These are phyloP conservation scores for Thamnophis elegans DNA, from an alignment of 2,797 vertebrate genomes.

Conservation along the genomic window DNA sequence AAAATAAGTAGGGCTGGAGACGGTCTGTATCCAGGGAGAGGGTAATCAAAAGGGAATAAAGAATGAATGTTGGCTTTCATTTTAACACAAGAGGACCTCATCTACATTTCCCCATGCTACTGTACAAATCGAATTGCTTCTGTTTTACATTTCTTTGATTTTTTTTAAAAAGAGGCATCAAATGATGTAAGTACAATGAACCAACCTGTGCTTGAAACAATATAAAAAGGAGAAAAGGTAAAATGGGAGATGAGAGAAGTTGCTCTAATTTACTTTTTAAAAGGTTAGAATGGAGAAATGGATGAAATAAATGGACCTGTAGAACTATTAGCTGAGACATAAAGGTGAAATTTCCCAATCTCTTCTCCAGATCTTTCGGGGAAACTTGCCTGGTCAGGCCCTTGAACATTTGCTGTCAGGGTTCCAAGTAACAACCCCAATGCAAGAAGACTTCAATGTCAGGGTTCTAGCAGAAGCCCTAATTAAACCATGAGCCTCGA, in stretches of 20 bases:
- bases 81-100: neutral
- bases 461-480: no score
- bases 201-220: neutral
- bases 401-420: neutral
- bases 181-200: neutral
- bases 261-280: neutral
- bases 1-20: neutral
- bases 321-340: neutral
- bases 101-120: neutral
- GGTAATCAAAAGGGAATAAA: neutral
- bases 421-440: no score
- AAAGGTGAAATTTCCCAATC: no score
- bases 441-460: no score
- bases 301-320: neutral
- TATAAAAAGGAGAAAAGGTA: neutral
- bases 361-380: neutral
- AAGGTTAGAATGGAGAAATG: neutral
- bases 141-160: neutral
- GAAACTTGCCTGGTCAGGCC: neutral
- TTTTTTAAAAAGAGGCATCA: neutral
- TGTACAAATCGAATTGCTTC: neutral
- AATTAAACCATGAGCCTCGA: no score
- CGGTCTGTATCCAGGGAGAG: neutral
- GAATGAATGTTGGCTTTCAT: neutral
- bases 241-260: neutral